Evolutionary conservation across 2,113 vertebrate species (phyloP), one percentile per base, ranked within the genome.

Genomic region (Hepsetus odoe): DNA sequence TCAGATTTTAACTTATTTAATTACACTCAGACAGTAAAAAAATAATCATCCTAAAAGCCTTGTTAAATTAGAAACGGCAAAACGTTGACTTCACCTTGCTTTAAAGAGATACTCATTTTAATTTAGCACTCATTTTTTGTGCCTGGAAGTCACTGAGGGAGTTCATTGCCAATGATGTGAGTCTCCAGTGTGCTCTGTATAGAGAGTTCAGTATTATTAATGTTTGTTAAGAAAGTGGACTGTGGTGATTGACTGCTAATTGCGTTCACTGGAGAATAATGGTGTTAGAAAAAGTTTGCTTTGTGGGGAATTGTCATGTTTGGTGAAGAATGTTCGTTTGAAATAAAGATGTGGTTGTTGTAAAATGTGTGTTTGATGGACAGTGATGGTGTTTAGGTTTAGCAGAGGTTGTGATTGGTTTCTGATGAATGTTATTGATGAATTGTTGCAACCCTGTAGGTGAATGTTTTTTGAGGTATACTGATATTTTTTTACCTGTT

Each of bases 401-500:
- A 9, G 9, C 4, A n/a, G n/a, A n/a, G n/a, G n/a, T n/a, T n/a
- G n/a, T n/a, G n/a, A n/a, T n/a, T n/a, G n/a, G n/a, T n/a, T 6
- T 42, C 8, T 42, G 12, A 42, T 16, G 5, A 16, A 46, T 46
- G 40, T 42, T 11, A 8, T 42, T 42, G 14, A 49, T 5, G 12
- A 49, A 49, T 2, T 0, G 5, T 12, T 49, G 46, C 18, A 49
- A 4, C 4, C 18, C 46, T 20, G 46, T 46, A 14, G 20, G 69
- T 24, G 13, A 18, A 35, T 55, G 53, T 9, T 72, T 40, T 40
- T 13, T 11, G 51, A 1, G 5, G 20, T 6, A 8, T 5, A 44
- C 18, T 20, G 46, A 11, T n/a, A 40, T 4, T 20, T 0, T 20
- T 65, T 89, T 93, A 98, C 97, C 95, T 97, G 89, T 92, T 88